These are phyloP conservation scores for Julus scanicus DNA, from an alignment of 2,888 invertebrate genomes.

Conservation along the genomic window DNA sequence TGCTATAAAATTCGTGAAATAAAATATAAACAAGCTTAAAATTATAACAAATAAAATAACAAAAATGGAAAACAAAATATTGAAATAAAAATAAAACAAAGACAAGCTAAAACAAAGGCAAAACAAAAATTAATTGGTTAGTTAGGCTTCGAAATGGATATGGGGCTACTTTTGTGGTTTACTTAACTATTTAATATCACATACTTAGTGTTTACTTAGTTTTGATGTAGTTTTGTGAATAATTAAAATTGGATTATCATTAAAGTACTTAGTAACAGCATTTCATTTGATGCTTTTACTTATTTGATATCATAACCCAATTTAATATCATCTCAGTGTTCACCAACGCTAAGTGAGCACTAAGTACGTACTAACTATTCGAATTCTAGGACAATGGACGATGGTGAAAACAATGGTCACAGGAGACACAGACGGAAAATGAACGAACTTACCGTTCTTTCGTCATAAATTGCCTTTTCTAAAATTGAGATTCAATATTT, in stretches of 20 bases:
- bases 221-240: neutral
- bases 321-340: neutral
- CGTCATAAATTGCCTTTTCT: constrained; percentile 12
- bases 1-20: neutral
- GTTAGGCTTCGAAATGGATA: constrained; percentile 32
- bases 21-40: constrained; percentile 16
- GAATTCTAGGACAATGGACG: neutral
- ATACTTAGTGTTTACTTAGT: neutral
- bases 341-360: neutral
- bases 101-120: constrained; percentile 49
- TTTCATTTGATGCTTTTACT: neutral
- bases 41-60: neutral
- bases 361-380: neutral
- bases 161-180: neutral
- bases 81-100: constrained; percentile 6
- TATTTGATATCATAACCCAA: neutral
- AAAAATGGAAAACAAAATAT: neutral
- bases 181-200: neutral
- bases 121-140: neutral
- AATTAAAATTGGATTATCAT: neutral
- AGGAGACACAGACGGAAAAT: constrained; percentile 24
- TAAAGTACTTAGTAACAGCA: neutral
- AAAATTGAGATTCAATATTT: constrained; percentile 5
- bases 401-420: neutral
- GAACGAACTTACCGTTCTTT: constrained; percentile 28